Evolutionary conservation across 2,797 vertebrate species (phyloP).

Genomic region (Myotis myotis): DNA sequence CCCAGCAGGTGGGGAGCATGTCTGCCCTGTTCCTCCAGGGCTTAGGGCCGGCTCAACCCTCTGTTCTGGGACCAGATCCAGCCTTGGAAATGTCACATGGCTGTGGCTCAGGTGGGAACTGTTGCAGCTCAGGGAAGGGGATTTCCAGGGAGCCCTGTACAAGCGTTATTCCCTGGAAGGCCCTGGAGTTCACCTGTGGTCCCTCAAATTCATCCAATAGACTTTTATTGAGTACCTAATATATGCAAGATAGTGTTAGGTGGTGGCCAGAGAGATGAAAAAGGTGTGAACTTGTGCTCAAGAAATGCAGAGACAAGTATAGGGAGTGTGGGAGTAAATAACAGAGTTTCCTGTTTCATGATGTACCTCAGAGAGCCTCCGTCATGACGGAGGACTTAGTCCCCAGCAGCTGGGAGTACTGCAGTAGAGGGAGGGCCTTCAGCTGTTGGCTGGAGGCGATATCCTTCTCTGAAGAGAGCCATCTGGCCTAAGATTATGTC

Average conservation of each 20-base stretch:
- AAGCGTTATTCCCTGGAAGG: not conserved
- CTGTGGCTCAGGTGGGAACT: not conserved
- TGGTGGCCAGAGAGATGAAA: not conserved
- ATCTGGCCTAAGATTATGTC: not conserved
- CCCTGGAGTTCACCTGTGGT: not conserved
- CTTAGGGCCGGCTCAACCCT: not conserved
- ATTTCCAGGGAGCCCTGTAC: not conserved
- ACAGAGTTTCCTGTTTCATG: not conserved
- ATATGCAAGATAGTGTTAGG: not conserved
- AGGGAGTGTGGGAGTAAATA: not conserved
- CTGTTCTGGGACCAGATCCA: not conserved
- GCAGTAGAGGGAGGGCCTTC: not conserved
- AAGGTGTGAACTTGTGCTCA: not conserved
- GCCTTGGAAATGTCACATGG: not conserved
- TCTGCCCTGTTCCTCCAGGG: not conserved
- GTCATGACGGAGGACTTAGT: not conserved
- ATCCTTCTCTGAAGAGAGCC: not conserved
- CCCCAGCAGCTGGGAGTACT: not conserved
- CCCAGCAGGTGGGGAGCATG: not conserved
- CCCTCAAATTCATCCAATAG: not conserved
- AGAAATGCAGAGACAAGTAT: not conserved
- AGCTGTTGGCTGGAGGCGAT: not conserved
- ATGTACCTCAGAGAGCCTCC: not conserved
- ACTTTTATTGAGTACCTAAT: not conserved
- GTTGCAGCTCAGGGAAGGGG: not conserved